Evolutionary conservation across 2,113 vertebrate genomes (phyloP).

Genomic region (Siniperca knerii): DNA sequence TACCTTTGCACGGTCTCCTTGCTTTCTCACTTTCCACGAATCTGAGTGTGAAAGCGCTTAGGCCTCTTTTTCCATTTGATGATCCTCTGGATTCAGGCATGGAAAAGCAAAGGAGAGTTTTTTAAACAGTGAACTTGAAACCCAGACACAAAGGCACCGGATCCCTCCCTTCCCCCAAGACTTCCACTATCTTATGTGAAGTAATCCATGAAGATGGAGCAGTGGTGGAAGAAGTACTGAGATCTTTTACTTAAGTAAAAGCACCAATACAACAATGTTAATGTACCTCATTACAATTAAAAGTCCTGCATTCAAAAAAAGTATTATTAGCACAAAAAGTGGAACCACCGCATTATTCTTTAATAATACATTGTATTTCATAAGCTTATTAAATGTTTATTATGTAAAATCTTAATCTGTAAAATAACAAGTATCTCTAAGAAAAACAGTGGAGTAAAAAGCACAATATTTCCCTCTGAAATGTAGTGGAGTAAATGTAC

Average conservation of each 20-base stretch:
- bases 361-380: background rate
- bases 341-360: background rate
- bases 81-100: constrained; percentile 66
- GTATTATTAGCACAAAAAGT: background rate
- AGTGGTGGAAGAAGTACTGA: background rate
- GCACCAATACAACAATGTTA: background rate
- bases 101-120: constrained; percentile 74
- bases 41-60: constrained; percentile 62
- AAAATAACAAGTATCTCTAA: background rate
- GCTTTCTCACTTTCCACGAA: constrained; percentile 44
- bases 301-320: background rate
- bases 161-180: constrained; percentile 47
- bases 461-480: background rate
- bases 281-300: background rate
- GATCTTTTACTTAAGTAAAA: background rate
- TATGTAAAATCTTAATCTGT: background rate
- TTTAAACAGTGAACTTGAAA: constrained; percentile 67
- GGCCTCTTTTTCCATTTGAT: constrained; percentile 62
- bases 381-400: background rate
- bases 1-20: constrained; percentile 10
- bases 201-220: constrained; percentile 4
- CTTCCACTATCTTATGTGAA: constrained; percentile 47
- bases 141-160: constrained; percentile 74
- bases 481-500: background rate
- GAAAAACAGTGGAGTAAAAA: background rate